phyloP scores from a whole-genome alignment of 2,888 invertebrate genomes.

The Agrochola circellaris region DNA sequence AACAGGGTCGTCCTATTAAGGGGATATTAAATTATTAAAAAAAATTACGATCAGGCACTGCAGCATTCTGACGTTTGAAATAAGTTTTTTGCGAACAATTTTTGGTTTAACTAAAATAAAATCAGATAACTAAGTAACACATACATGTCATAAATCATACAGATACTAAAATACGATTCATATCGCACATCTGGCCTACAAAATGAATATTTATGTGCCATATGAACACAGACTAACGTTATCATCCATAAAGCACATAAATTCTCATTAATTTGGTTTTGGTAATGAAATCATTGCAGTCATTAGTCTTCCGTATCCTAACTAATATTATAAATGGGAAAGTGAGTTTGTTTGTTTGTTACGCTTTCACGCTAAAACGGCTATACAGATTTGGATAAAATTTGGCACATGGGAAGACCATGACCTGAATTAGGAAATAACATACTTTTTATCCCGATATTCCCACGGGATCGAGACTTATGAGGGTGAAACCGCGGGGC shows the following conservation, averaged over 20 bases:
- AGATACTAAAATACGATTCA: slow-evolving; percentile 47
- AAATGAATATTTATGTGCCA: slow-evolving; percentile 62
- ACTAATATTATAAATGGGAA: too few species aligned
- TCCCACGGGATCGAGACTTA: too few species aligned
- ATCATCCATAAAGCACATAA: slow-evolving; percentile 47
- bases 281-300: slow-evolving; percentile 26
- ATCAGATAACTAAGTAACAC: slow-evolving; percentile 7
- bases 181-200: slow-evolving; percentile 47
- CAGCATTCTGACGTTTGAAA: neutral
- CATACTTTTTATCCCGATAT: too few species aligned
- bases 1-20: too few species aligned
- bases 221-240: slow-evolving; percentile 43
- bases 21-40: neutral
- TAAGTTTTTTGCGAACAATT: neutral
- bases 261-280: slow-evolving; percentile 52
- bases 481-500: too few species aligned
- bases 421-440: too few species aligned
- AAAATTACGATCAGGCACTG: neutral
- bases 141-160: slow-evolving; percentile 47
- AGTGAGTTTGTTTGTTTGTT: too few species aligned
- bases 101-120: slow-evolving; percentile 8
- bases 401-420: too few species aligned
- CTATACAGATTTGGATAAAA: too few species aligned
- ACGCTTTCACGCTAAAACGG: too few species aligned
- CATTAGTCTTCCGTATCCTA: neutral